Percentiles rank a stretch among this genome's conserved stretches.
Conservation (phyloP, 2,797 vertebrate species). For the Crocidura indochinensis region DNA sequence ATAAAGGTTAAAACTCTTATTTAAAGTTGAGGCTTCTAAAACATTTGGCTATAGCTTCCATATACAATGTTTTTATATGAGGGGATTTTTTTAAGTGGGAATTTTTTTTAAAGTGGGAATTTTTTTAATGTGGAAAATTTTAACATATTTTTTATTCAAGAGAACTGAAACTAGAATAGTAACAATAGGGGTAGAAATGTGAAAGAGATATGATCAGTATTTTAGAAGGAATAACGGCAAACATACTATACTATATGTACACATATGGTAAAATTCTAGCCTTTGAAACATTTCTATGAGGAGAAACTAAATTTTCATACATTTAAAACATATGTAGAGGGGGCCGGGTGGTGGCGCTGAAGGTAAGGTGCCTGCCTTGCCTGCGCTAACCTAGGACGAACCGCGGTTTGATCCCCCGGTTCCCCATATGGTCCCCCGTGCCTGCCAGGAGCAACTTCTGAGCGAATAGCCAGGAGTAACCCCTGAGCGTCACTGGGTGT, state of each 20-base stretch:
- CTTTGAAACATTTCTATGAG: not conserved
- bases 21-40: not conserved
- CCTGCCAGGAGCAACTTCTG: too few species aligned
- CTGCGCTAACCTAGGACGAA: too few species aligned
- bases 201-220: not conserved
- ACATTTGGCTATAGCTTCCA: not conserved
- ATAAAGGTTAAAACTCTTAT: not conserved
- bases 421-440: too few species aligned
- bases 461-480: too few species aligned
- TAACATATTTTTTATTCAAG: not conserved
- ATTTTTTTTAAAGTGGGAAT: too few species aligned
- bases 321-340: not conserved
- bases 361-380: too few species aligned
- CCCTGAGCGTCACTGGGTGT: too few species aligned
- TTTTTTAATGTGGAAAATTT: not conserved
- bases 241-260: not conserved
- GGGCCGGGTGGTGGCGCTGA: too few species aligned
- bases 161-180: not conserved
- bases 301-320: conserved; percentile 1
- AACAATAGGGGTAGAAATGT: not conserved
- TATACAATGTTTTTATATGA: not conserved
- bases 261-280: not conserved
- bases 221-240: conserved; percentile 23
- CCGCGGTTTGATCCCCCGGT: too few species aligned
- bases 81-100: too few species aligned